Conservation (phyloP, 2,113 vertebrate species). For the Upupa epops region DNA sequence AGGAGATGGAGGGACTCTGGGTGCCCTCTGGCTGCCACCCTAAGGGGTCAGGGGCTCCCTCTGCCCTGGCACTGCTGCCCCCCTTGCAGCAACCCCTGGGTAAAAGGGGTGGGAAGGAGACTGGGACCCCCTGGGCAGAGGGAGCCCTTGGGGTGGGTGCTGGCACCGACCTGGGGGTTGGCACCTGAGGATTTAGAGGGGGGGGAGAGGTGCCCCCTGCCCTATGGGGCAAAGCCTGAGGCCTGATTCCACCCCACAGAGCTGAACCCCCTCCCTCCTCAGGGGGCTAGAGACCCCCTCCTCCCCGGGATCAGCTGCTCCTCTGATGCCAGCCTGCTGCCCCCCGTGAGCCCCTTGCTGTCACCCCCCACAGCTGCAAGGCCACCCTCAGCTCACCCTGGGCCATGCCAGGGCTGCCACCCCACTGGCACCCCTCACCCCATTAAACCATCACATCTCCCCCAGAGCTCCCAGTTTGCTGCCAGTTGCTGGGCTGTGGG, state of each 20-base stretch:
- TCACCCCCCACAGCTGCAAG: too few species aligned
- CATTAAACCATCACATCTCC: neutral
- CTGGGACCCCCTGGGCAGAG: neutral
- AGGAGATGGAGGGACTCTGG: accelerated
- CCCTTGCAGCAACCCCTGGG: slow-evolving; percentile 3
- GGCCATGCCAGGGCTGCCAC: too few species aligned
- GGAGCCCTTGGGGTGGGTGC: accelerated
- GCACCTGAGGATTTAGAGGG: neutral
- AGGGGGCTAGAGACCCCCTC: neutral
- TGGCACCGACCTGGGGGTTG: accelerated
- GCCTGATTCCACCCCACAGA: neutral
- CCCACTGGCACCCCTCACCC: too few species aligned
- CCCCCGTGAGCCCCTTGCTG: neutral
- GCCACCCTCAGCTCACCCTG: too few species aligned
- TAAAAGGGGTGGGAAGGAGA: neutral
- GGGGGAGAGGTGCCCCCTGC: neutral
- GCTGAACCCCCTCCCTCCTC: neutral
- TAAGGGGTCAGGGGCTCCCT: neutral
- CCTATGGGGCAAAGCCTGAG: neutral
- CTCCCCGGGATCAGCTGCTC: neutral
- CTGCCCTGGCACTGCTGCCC: neutral
- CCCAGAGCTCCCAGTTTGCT: accelerated
- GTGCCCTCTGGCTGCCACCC: neutral
- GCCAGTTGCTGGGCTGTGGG: neutral
- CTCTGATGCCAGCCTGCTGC: neutral